Evolutionary conservation across 2,797 vertebrate species (phyloP).

Genomic region (Sebastiscus tertius): DNA sequence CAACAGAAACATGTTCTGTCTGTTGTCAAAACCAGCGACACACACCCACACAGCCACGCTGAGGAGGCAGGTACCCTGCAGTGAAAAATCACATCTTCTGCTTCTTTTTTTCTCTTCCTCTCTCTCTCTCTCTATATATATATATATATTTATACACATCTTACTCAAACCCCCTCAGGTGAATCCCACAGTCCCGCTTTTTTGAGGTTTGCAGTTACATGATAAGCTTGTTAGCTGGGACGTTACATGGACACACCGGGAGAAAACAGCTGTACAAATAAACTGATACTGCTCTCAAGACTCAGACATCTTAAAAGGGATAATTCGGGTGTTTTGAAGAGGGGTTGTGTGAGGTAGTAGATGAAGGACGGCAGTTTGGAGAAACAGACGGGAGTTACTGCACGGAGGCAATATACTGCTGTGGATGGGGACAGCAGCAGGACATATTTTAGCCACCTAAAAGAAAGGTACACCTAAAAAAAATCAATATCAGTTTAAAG

Average conservation of each 20-base stretch:
- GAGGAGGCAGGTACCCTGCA: conserved; percentile 1
- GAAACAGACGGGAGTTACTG: not conserved
- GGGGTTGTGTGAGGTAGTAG: not conserved
- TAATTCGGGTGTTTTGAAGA: not conserved
- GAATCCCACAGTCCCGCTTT: not conserved
- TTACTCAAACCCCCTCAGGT: conserved; percentile 21
- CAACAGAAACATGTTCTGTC: not conserved
- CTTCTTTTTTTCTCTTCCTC: not conserved
- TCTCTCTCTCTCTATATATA: not conserved
- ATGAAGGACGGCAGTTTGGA: not conserved
- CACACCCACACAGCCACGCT: not conserved
- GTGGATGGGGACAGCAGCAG: too few species aligned
- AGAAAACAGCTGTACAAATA: not conserved
- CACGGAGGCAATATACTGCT: too few species aligned
- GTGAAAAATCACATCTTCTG: conserved; percentile 9
- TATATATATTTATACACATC: conserved; percentile 7
- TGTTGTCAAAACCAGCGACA: not conserved
- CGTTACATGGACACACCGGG: not conserved
- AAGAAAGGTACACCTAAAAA: too few species aligned
- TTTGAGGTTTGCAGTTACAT: conserved; percentile 14
- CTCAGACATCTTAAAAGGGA: not conserved
- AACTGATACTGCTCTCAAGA: not conserved
- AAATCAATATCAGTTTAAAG: too few species aligned
- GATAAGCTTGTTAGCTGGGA: conserved; percentile 33
- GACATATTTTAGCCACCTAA: too few species aligned